A percentile compares a stretch with the other conserved stretches of the same genome.
Evolutionary conservation across 2,797 vertebrate species (phyloP).

Genomic region (Spea hammondii): DNA sequence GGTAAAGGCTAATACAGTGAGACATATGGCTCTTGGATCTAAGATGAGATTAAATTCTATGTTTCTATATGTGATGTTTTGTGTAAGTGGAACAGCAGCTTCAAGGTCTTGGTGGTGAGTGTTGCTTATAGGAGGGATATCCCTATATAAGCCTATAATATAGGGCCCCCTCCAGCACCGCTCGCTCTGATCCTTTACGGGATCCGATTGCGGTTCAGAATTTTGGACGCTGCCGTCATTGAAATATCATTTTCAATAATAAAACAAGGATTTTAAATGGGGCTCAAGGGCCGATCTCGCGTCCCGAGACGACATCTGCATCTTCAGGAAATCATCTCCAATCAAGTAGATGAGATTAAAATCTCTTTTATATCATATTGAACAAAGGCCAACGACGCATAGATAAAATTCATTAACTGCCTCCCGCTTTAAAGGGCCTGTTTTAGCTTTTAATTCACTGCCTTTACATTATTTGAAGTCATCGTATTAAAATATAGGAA

Average conservation of each 20-base stretch:
- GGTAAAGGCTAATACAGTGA: no score
- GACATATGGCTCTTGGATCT: no score
- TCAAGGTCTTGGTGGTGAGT: no score
- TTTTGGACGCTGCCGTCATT: not conserved
- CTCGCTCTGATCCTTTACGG: no score
- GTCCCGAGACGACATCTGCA: not conserved
- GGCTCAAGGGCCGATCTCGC: not conserved
- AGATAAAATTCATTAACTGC: conserved; percentile 43
- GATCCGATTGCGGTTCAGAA: no score
- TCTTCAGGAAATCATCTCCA: conserved; percentile 17
- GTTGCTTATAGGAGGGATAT: no score
- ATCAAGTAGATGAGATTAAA: conserved; percentile 23
- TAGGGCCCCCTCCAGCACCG: no score
- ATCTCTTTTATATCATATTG: conserved; percentile 10
- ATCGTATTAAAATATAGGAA: conserved; percentile 12
- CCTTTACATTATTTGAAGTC: conserved; percentile 16
- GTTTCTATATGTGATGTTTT: no score
- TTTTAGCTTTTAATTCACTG: conserved; percentile 31
- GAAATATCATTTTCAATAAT: not conserved
- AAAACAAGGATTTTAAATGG: not conserved
- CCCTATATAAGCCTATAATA: no score
- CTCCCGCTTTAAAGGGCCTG: conserved; percentile 30
- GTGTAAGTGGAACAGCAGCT: no score
- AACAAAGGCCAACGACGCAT: conserved; percentile 30
- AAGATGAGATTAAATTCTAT: no score